Evolutionary conservation across 2,888 invertebrate genomes (phyloP), one percentile per base, ranked within the genome.

Genomic region (Hyposoter dolosus): DNA sequence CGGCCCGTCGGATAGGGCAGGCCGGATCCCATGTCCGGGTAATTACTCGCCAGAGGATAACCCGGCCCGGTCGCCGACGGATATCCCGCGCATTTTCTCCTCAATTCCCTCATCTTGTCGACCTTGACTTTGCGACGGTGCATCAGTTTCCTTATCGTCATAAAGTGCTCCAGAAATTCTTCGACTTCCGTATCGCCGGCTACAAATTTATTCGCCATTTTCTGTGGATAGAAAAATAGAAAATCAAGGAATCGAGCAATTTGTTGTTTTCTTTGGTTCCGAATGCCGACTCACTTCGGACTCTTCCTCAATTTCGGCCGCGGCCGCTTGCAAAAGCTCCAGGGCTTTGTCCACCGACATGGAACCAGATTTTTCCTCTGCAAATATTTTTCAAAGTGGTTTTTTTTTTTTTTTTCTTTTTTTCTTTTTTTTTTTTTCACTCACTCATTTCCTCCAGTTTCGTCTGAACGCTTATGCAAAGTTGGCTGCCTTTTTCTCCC

Each of bases 291-390:
- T 82, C 45, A 96, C 96, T 94, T 99, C 99, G 0, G 99, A 98
- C 92, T 98, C 96, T 92, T 99, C 99, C 94, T 99, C 99, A 79
- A 97, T 96, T 95, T 99, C 97, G 47, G 98, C 98, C 40, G 98
- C 97, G 15, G 98, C 97, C 12, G 99, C 97, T 95, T 99, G 98
- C 17, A 99, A 95, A 69, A 99, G 94, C 0, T 98, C 99, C 86
- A 98, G 95, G 0, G 98, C 97, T 35, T 98, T 98, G 90, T 99
- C 99, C 43, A 97, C 95, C 19, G 97, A 97, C 93, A 97, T 96
- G 71, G 96, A 96, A 0, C 97, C 97, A 35, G 97, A 96, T 92
- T 97, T 96, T 77, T 96, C 95, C 93, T 97, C 98, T 98, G 93
- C 95, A 87, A 56, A n/a, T n/a, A n/a, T n/a, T n/a, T n/a, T n/a